phyloP scores from a whole-genome alignment of 1,140 invertebrate genomes.

The Rhyzopertha dominica region DNA sequence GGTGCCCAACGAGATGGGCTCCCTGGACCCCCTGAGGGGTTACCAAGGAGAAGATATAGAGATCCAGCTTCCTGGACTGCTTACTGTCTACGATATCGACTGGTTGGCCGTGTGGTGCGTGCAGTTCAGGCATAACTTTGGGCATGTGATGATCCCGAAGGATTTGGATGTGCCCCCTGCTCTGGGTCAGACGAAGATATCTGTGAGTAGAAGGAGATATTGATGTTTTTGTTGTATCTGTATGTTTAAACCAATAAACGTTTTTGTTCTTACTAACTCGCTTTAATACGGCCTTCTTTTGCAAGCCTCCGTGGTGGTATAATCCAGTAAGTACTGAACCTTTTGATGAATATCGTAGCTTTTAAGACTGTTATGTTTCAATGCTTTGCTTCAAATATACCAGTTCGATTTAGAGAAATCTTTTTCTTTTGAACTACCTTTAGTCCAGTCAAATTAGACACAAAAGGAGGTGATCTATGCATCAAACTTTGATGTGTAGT shows the following conservation, averaged over 20 bases:
- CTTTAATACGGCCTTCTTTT: constrained; percentile 13
- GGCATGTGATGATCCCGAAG: constrained; percentile 82
- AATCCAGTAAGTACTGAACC: constrained; percentile 70
- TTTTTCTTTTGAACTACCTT: too few relatives aligned
- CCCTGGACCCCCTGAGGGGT: constrained; percentile 67
- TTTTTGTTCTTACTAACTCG: not conserved
- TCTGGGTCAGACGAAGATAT: constrained; percentile 81
- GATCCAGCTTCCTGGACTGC: constrained; percentile 74
- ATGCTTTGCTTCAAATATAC: too few relatives aligned
- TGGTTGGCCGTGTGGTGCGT: constrained; percentile 90
- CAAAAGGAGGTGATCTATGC: too few relatives aligned
- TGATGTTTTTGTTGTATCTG: too few relatives aligned
- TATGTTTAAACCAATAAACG: not conserved
- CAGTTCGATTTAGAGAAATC: too few relatives aligned
- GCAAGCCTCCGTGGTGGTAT: constrained; percentile 82
- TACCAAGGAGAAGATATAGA: constrained; percentile 90
- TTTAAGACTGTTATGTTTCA: too few relatives aligned
- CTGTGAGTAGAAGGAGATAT: constrained; percentile 61
- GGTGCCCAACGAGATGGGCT: constrained; percentile 84
- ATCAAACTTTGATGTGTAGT: too few relatives aligned
- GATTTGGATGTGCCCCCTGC: constrained; percentile 85
- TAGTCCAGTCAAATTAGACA: too few relatives aligned
- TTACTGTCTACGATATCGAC: constrained; percentile 87
- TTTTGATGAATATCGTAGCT: too few relatives aligned
- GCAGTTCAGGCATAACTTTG: constrained; percentile 81